A percentile compares a stretch with the other conserved stretches of the same genome.
Evolutionary conservation across 1,140 invertebrate species (phyloP).

Genomic region (Hetaerina americana): DNA sequence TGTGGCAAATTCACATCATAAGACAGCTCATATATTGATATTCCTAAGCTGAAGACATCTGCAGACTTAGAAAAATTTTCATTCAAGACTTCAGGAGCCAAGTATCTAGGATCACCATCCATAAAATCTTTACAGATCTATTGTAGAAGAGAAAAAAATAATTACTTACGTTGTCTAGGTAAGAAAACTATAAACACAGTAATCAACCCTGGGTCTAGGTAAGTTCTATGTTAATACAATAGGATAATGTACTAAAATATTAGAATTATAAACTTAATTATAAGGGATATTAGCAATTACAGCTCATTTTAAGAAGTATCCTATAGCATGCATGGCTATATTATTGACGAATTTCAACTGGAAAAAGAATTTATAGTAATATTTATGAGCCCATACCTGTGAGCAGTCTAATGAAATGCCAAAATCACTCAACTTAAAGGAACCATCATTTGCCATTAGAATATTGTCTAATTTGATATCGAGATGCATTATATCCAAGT

Average conservation of each 20-base stretch:
- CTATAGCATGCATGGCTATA: too few species aligned
- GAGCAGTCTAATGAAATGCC: constrained; percentile 53
- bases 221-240: background rate
- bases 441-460: constrained; percentile 41
- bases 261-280: too few species aligned
- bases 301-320: too few species aligned
- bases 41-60: constrained; percentile 54
- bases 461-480: constrained; percentile 71
- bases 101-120: constrained; percentile 66
- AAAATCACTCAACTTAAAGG: constrained; percentile 61
- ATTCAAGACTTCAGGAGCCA: constrained; percentile 56
- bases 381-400: too few species aligned
- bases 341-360: too few species aligned
- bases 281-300: too few species aligned
- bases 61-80: constrained; percentile 44
- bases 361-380: too few species aligned
- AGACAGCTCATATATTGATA: constrained; percentile 57
- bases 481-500: constrained; percentile 51
- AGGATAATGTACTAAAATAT: background rate
- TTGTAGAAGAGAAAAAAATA: constrained; percentile 2
- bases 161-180: background rate
- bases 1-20: constrained; percentile 54
- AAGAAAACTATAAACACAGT: background rate
- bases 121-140: constrained; percentile 29
- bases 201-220: too few species aligned